Conservation (phyloP, 2,888 invertebrate genomes). For the Lissonota sp. region DNA sequence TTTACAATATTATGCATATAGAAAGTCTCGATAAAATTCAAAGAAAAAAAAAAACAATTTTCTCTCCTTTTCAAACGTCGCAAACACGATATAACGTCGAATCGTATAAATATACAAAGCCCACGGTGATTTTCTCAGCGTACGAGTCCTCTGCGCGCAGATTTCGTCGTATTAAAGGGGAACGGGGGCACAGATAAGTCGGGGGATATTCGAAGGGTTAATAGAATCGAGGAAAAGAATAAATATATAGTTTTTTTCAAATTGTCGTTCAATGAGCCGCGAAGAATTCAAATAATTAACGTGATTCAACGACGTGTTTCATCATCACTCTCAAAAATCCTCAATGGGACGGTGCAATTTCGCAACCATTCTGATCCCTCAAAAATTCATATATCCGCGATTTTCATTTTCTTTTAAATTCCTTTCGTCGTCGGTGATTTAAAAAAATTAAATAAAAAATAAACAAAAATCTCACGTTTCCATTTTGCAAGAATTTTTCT, state of each 20-base stretch:
- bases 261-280: constrained; percentile 39
- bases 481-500: neutral
- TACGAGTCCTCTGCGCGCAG: neutral
- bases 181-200: neutral
- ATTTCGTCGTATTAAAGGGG: neutral
- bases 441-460: neutral
- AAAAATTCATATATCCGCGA: constrained; percentile 32
- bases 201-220: constrained; percentile 1
- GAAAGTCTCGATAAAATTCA: constrained; percentile 45
- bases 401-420: constrained; percentile 20
- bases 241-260: constrained; percentile 63
- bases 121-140: constrained; percentile 61
- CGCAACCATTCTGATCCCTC: constrained; percentile 36
- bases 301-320: constrained; percentile 45
- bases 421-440: constrained; percentile 22
- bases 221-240: constrained; percentile 48
- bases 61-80: constrained; percentile 35
- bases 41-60: constrained; percentile 46
- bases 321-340: neutral
- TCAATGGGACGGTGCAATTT: constrained; percentile 49
- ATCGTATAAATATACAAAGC: constrained; percentile 79
- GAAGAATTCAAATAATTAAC: constrained; percentile 57
- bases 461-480: constrained; percentile 33
- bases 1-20: constrained; percentile 50
- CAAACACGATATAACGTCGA: constrained; percentile 70